phyloP scores from a whole-genome alignment of 2,113 vertebrate species.

The Poecile atricapillus region DNA sequence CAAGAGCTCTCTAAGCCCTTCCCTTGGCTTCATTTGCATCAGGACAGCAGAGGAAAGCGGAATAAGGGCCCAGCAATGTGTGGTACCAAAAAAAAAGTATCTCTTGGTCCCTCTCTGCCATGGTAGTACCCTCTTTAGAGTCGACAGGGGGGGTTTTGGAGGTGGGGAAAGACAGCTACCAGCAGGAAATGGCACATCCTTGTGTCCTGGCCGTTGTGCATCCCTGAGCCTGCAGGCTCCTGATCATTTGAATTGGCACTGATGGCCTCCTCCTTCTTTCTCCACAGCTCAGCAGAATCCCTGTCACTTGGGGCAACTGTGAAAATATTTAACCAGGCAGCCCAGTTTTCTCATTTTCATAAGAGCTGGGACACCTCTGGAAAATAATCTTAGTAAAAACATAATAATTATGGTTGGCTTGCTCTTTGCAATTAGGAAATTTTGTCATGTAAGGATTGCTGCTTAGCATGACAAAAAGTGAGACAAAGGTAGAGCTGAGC shows the following conservation, averaged over 20 bases:
- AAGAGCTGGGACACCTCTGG: neutral
- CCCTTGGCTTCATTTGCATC: neutral
- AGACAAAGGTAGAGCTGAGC: conserved; percentile 13
- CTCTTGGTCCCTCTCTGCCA: neutral
- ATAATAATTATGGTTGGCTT: conserved; percentile 18
- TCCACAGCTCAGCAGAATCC: neutral
- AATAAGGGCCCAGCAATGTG: rapidly evolving
- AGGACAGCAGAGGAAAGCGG: neutral
- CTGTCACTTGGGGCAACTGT: neutral
- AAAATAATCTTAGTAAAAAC: conserved; percentile 38
- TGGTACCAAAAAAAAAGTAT: neutral
- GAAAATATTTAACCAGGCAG: neutral
- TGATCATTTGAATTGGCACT: neutral
- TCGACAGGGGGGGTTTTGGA: neutral
- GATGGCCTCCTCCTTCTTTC: neutral
- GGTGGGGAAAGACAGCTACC: neutral
- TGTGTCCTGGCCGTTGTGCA: neutral
- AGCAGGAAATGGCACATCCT: neutral
- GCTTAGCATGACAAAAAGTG: conserved; percentile 16
- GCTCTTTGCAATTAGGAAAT: conserved; percentile 19
- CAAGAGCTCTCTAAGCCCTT: neutral
- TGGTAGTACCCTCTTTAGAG: neutral
- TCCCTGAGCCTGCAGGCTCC: rapidly evolving
- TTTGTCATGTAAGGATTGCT: conserved; percentile 9
- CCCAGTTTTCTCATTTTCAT: neutral